Percentiles rank a stretch among this genome's conserved stretches.
These are phyloP conservation scores for Maylandia zebra DNA, from an alignment of 2,113 vertebrate genomes.

Conservation along the genomic window DNA sequence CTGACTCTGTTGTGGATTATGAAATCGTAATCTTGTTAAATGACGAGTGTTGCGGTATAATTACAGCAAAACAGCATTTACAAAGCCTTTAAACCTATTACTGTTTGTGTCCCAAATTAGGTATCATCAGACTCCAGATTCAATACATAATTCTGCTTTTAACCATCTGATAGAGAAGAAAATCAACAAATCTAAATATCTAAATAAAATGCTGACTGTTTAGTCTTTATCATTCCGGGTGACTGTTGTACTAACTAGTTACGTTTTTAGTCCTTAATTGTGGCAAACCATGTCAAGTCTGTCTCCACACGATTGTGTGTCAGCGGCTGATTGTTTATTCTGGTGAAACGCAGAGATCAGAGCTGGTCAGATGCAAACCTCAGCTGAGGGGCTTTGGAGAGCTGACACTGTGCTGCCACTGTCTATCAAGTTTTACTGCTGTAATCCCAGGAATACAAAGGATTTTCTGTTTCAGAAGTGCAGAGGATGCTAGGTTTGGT, in stretches of 20 bases:
- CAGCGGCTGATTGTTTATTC: neutral
- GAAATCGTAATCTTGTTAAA: conserved; percentile 37
- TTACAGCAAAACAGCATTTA: neutral
- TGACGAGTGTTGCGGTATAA: neutral
- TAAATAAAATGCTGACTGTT: neutral
- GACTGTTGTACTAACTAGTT: neutral
- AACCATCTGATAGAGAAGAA: neutral
- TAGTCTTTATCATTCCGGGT: neutral
- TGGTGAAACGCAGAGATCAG: neutral
- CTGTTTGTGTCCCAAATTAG: neutral
- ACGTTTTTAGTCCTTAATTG: neutral
- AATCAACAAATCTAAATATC: neutral
- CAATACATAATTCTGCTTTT: neutral
- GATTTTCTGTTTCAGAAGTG: neutral
- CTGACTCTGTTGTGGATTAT: conserved; percentile 39
- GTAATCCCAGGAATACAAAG: neutral
- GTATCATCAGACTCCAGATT: neutral
- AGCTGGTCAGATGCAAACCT: neutral
- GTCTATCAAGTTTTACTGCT: neutral
- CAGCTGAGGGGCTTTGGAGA: neutral
- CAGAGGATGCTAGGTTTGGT: neutral
- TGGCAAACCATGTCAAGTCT: neutral
- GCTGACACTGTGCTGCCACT: neutral
- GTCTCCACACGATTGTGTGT: neutral
- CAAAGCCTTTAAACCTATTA: neutral